A percentile compares a stretch with the other conserved stretches of the same genome.
phyloP scores from a whole-genome alignment of 92 coral and sea anemone genomes.

The Meandrina meandrites region DNA sequence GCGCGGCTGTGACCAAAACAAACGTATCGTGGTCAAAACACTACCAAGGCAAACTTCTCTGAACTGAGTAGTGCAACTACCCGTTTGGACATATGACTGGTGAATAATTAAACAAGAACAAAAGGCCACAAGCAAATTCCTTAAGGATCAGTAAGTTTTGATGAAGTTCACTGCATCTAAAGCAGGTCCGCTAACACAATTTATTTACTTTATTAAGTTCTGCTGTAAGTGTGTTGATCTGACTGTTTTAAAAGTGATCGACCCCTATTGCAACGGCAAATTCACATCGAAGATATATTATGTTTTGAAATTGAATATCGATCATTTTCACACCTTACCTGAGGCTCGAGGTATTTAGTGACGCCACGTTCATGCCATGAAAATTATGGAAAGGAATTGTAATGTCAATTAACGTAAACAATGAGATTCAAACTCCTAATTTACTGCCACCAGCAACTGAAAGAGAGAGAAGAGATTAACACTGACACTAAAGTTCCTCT shows the following conservation, averaged over 20 bases:
- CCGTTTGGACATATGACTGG: conserved; percentile 12
- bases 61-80: conserved; percentile 15
- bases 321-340: conserved; percentile 32
- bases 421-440: not conserved
- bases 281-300: not conserved
- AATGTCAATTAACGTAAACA: conserved; percentile 4
- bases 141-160: conserved; percentile 30
- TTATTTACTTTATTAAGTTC: not conserved
- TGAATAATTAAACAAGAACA: conserved; percentile 33
- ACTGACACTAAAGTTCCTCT: not conserved
- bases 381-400: not conserved
- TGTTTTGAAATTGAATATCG: not conserved
- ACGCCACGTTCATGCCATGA: conserved; percentile 20
- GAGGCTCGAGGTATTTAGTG: not conserved
- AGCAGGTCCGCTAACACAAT: not conserved
- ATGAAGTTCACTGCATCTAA: conserved; percentile 1
- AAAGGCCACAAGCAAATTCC: conserved; percentile 47
- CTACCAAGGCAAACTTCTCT: conserved; percentile 7
- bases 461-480: not conserved
- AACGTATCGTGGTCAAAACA: conserved; percentile 40
- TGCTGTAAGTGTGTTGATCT: not conserved
- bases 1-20: conserved; percentile 36
- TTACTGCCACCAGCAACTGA: conserved; percentile 1
- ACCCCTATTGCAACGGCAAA: not conserved
- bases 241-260: not conserved